Conservation (phyloP, 2,888 invertebrate genomes). For the Drosophila tanythrix region DNA sequence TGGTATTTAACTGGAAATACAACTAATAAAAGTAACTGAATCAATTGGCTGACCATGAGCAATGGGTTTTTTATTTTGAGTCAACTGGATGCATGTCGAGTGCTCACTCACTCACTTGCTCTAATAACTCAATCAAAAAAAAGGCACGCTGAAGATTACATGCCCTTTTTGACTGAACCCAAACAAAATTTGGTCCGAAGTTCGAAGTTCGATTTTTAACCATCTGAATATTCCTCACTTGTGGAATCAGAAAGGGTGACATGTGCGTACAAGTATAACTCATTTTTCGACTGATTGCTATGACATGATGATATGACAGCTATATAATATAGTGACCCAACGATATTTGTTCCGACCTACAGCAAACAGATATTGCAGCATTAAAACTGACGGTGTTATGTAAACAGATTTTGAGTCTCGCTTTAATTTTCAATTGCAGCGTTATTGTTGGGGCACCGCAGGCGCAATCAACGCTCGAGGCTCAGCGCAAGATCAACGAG, state of each 20-base stretch:
- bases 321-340: not conserved
- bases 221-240: not conserved
- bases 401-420: not conserved
- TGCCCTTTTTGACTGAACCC: not conserved
- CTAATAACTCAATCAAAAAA: not conserved
- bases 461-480: slow-evolving; percentile 85
- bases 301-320: not conserved
- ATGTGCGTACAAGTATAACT: not conserved
- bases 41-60: slow-evolving; percentile 31
- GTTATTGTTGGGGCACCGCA: slow-evolving; percentile 86
- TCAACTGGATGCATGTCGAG: slow-evolving; percentile 4
- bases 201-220: not conserved
- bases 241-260: not conserved
- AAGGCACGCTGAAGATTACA: not conserved
- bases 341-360: not conserved
- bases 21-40: slow-evolving; percentile 31
- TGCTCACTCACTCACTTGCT: not conserved
- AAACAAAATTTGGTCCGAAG: not conserved
- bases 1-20: slow-evolving; percentile 33
- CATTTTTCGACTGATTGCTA: not conserved
- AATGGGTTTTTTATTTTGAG: slow-evolving; percentile 10
- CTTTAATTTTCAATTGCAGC: slow-evolving; percentile 76
- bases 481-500: slow-evolving; percentile 84
- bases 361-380: not conserved
- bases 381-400: not conserved